Conservation (phyloP, 2,113 vertebrate species). For the Columbina picui region DNA sequence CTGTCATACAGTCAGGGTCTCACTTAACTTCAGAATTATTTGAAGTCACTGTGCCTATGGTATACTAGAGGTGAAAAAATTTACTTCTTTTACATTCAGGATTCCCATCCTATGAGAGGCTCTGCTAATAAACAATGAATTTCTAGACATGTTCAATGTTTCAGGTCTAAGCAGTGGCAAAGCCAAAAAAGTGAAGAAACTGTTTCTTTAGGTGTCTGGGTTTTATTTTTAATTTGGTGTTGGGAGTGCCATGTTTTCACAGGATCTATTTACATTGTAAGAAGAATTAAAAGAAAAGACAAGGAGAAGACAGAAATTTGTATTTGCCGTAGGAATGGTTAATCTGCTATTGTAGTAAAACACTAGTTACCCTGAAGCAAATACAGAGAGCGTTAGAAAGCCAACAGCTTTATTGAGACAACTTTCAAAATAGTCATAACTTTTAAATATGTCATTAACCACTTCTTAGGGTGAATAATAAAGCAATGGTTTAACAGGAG, state of each 20-base stretch:
- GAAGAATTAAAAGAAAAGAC: background rate
- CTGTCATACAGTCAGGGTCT: background rate
- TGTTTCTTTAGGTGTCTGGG: background rate
- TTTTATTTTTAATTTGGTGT: background rate
- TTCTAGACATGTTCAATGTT: background rate
- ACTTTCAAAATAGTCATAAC: background rate
- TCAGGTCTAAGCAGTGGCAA: background rate
- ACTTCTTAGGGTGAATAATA: background rate
- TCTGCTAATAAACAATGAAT: background rate
- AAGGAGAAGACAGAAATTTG: background rate
- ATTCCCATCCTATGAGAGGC: background rate
- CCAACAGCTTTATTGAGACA: background rate
- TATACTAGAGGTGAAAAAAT: background rate
- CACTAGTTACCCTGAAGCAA: background rate
- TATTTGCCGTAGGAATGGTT: background rate
- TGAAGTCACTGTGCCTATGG: background rate
- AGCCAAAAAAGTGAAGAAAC: background rate
- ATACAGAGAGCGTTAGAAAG: background rate
- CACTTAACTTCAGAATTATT: background rate
- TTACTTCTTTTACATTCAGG: background rate
- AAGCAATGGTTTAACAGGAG: background rate
- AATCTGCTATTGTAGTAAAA: background rate
- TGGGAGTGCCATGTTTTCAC: background rate
- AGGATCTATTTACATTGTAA: background rate
- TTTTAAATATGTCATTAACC: background rate